Conservation (phyloP, 2,797 vertebrate species). For the Acanthopagrus latus region DNA sequence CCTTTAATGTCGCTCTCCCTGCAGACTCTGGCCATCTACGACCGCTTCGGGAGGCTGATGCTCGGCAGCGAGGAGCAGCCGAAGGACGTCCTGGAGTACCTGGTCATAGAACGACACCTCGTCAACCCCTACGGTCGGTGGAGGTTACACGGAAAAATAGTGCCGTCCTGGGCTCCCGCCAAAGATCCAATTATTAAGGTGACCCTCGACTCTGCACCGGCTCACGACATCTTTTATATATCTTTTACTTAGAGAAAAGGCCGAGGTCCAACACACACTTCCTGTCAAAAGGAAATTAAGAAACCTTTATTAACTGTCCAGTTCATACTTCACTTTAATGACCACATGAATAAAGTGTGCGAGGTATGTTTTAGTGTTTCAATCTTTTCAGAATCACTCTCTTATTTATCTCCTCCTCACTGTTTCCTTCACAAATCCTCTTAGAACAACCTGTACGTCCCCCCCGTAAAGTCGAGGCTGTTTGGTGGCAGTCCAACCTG, state of each 20-base stretch:
- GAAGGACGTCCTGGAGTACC: constrained; percentile 93
- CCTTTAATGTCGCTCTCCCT: neutral
- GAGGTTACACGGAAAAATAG: constrained; percentile 95
- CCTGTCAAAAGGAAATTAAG: constrained; percentile 8
- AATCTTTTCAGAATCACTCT: neutral
- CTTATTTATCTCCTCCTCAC: neutral
- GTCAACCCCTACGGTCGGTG: constrained; percentile 90
- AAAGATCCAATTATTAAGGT: constrained; percentile 94
- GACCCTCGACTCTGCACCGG: constrained; percentile 23
- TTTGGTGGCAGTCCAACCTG: neutral
- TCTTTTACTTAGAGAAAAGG: constrained; percentile 15
- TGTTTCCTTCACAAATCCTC: neutral
- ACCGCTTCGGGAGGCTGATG: constrained; percentile 95
- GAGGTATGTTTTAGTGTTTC: neutral
- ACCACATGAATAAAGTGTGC: neutral
- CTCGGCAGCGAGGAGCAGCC: constrained; percentile 90
- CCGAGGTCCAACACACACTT: neutral
- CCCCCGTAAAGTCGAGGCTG: neutral
- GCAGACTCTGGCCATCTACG: constrained; percentile 93
- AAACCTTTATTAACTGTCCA: constrained; percentile 3
- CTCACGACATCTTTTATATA: constrained; percentile 1
- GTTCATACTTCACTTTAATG: constrained; percentile 28
- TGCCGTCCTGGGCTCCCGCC: constrained; percentile 93
- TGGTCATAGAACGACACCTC: constrained; percentile 93
- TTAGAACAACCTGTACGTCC: neutral